Percentiles rank a stretch among this genome's conserved stretches.
These are phyloP conservation scores for Pycnonotus jocosus DNA, from an alignment of 2,113 vertebrate species.

Conservation along the genomic window DNA sequence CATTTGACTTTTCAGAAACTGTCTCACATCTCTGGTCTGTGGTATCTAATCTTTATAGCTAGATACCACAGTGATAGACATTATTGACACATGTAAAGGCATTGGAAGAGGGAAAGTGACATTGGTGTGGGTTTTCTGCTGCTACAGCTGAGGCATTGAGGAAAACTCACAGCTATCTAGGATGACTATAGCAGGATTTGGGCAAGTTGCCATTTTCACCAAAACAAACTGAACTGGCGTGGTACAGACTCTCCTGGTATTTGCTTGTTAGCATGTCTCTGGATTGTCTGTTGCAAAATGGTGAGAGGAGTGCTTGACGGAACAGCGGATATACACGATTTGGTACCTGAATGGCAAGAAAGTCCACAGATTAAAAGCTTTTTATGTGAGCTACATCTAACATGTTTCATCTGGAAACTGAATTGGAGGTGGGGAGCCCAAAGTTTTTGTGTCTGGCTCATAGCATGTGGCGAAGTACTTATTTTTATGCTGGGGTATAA, in stretches of 20 bases:
- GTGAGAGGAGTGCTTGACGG: neutral
- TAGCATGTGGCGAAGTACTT: neutral
- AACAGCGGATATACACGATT: neutral
- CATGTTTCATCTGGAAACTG: neutral
- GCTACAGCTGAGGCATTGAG: neutral
- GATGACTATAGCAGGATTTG: neutral
- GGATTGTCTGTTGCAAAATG: neutral
- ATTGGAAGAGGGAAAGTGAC: neutral
- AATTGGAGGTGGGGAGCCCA: neutral
- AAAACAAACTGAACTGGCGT: neutral
- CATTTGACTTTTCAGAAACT: neutral
- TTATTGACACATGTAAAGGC: neutral
- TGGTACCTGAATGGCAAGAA: neutral
- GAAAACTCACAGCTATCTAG: neutral
- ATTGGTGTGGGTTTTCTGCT: neutral
- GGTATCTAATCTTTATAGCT: constrained; percentile 21
- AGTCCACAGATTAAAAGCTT: neutral
- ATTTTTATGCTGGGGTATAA: neutral
- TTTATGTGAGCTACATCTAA: neutral
- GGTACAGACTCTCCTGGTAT: neutral
- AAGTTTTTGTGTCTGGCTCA: neutral
- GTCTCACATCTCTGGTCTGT: neutral
- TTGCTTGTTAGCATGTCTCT: neutral
- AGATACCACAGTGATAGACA: neutral
- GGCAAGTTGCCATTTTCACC: neutral